Base-by-base conservation (phyloP, 2,888 invertebrate genomes). In the Mythimna ferrago region DNA sequence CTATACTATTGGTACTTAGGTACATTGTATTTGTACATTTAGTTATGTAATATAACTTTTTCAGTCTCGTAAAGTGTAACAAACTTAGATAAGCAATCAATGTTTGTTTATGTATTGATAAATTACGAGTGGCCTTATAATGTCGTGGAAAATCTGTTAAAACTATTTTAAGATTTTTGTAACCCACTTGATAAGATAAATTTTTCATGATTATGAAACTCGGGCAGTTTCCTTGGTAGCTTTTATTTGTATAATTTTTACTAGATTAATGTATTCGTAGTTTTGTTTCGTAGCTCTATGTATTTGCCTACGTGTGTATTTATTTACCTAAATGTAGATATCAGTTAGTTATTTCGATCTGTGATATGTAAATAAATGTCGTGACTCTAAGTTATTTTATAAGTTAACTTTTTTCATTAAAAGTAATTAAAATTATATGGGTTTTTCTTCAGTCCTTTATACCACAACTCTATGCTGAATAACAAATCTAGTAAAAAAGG, bases 321-420 rank as follows among this genome's bases (percentile, higher is more conserved):
- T 80, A 81, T 71, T 71, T 71, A 38, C 10, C 38, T 58, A 68
- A 71, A 63, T 26, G 26, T 71, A 75, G 57, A 32, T 73, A 56
- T 78, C 51, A 44, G 66, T 71, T 84, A 86, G 82, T 71, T 80
- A 77, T 78, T 73, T 81, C 71, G 77, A 86, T 84, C 86, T 86
- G 86, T 86, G 86, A 86, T 86, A 84, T 83, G 66, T 83, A 81
- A 81, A 76, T 84, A 81, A 66, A 61, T 76, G 67, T 84, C 51
- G 64, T 75, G 38, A 41, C 32, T 41, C 6, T 78, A 79, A 76
- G 58, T 68, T 80, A 76, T 68, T 73, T 58, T 73, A 53, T 82
- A 86, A 81, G 67, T 71, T 74, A 41, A 72, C 74, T 80, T 81
- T 76, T 76, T 74, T 66, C 66, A 82, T 79, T 84, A 85, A 84